phyloP scores from a whole-genome alignment of 2,888 invertebrate genomes.

The Nasonia oneida region DNA sequence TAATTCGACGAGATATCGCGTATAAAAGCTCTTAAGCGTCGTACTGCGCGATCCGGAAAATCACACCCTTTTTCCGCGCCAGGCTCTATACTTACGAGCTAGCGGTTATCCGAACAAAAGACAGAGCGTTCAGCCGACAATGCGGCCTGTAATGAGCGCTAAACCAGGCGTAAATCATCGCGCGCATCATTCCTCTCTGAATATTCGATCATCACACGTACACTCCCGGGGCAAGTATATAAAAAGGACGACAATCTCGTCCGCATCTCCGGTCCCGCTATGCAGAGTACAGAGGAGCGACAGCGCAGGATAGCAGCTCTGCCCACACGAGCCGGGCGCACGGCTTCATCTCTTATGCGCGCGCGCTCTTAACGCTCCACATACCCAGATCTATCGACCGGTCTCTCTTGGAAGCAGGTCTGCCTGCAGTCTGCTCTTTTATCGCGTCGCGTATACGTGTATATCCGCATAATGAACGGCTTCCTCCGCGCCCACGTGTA shows the following conservation, averaged over 20 bases:
- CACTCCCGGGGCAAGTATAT: neutral
- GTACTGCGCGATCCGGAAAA: no score
- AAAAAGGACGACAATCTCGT: neutral
- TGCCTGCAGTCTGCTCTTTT: neutral
- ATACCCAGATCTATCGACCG: constrained; percentile 35
- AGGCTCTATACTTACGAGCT: neutral
- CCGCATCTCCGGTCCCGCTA: neutral
- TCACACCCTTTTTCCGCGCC: no score
- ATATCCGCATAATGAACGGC: neutral
- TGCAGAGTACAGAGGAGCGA: neutral
- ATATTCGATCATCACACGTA: no score
- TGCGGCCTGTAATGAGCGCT: constrained; percentile 38
- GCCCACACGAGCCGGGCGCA: neutral
- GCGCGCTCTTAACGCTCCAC: constrained; percentile 39
- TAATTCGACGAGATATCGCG: no score
- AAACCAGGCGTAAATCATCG: constrained; percentile 41
- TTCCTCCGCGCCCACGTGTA: neutral
- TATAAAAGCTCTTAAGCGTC: no score
- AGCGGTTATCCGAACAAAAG: constrained; percentile 7
- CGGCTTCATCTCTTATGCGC: neutral
- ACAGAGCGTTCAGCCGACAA: constrained; percentile 9
- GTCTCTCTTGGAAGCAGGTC: constrained; percentile 10
- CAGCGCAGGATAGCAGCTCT: neutral
- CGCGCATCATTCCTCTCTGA: neutral
- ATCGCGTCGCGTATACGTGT: neutral